Conservation (phyloP, 1,140 invertebrate species). For the Hylaeus anthracinus region DNA sequence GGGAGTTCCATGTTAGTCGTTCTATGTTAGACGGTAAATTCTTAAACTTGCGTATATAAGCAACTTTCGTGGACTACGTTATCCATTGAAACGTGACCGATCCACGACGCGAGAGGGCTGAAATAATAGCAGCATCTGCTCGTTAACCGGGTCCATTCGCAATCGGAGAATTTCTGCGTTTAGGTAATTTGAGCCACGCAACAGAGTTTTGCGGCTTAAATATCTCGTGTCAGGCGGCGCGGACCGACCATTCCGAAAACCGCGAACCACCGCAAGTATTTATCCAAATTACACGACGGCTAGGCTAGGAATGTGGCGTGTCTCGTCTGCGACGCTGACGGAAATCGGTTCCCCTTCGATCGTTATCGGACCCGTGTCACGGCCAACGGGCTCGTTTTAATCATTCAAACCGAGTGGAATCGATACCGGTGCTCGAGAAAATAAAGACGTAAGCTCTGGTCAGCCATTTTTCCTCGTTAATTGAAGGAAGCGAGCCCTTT, state of each 20-base stretch:
- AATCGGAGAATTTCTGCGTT: slow-evolving; percentile 51
- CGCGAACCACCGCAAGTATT: slow-evolving; percentile 45
- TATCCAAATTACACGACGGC: slow-evolving; percentile 45
- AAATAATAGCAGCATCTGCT: slow-evolving; percentile 37
- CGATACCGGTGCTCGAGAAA: slow-evolving; percentile 37
- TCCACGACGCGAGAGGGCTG: background rate
- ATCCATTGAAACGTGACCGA: background rate
- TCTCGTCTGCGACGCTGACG: slow-evolving; percentile 12
- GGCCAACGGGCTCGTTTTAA: slow-evolving; percentile 32
- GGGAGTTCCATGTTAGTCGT: no score
- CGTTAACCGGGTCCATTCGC: slow-evolving; percentile 53
- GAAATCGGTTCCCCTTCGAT: slow-evolving; percentile 22
- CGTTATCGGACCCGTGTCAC: slow-evolving; percentile 2
- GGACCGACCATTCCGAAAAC: slow-evolving; percentile 21
- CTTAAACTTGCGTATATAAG: no score
- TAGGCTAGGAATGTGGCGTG: slow-evolving; percentile 42
- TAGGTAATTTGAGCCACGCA: slow-evolving; percentile 49
- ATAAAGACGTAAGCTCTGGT: slow-evolving; percentile 51
- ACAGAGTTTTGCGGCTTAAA: slow-evolving; percentile 49
- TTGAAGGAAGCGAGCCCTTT: slow-evolving; percentile 62
- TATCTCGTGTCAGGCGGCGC: slow-evolving; percentile 44
- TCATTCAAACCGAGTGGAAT: slow-evolving; percentile 37
- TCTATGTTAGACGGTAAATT: no score
- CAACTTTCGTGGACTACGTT: background rate
- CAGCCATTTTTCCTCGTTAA: slow-evolving; percentile 65